Evolutionary conservation across 2,113 vertebrate species (phyloP).

Genomic region (Electrona antarctica): DNA sequence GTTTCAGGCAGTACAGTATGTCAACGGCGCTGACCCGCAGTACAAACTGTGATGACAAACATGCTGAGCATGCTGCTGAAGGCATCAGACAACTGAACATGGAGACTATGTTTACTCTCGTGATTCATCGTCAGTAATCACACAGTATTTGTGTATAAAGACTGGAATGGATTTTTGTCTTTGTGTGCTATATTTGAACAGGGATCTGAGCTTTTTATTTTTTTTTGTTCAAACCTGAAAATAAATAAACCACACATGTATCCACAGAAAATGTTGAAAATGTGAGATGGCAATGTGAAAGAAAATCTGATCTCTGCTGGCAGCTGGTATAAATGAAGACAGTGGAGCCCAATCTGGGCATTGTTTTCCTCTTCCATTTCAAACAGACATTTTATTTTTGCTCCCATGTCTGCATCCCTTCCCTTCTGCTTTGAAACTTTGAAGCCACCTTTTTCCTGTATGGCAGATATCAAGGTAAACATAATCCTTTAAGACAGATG

Average conservation of each 20-base stretch:
- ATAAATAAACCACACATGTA: neutral
- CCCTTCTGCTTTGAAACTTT: constrained; percentile 22
- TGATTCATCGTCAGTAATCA: constrained; percentile 21
- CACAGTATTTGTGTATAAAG: neutral
- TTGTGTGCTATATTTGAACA: neutral
- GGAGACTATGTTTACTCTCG: neutral
- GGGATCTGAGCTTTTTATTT: neutral
- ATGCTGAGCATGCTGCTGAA: constrained; percentile 14
- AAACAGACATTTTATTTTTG: constrained; percentile 28
- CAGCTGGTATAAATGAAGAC: constrained; percentile 26
- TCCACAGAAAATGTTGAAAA: neutral
- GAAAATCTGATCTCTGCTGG: constrained; percentile 2
- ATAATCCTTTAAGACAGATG: constrained; percentile 13
- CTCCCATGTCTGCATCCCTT: neutral
- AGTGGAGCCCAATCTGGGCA: constrained; percentile 3
- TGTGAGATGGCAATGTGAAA: neutral
- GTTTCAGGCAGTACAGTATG: constrained; percentile 36
- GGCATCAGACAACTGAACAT: constrained; percentile 11
- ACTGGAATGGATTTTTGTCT: constrained; percentile 16
- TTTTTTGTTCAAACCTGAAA: neutral
- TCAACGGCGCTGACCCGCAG: constrained; percentile 24
- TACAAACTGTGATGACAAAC: constrained; percentile 31
- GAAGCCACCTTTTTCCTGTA: constrained; percentile 17
- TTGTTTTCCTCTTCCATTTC: constrained; percentile 30
- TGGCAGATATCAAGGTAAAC: neutral